Evolutionary conservation across 2,113 vertebrate genomes (phyloP), one percentile per base, ranked within the genome.

Genomic region (Peromyscus leucopus): DNA sequence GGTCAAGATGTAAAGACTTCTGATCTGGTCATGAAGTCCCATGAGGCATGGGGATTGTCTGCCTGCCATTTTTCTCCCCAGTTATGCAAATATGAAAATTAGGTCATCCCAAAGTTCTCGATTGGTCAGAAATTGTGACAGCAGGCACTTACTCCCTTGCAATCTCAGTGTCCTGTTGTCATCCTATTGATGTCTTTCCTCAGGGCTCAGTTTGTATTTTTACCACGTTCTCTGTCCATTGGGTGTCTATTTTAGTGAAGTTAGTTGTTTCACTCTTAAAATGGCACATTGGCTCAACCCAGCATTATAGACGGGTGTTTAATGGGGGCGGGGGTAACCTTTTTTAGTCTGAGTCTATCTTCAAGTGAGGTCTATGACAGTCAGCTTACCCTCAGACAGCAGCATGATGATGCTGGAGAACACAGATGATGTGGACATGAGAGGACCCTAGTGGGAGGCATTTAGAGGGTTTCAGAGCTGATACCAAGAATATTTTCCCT

Each of bases 201-300:
- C 12, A 16, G 36, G 31, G 91, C 95, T 93, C 46, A 59, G 2
- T 87, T 91, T 67, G 22, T 80, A 36, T 65, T 88, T 94, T 87
- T 71, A 65, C 74, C 42, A 2, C 46, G 4, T 31, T 79, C 28
- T 88, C 59, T 75, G 24, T 33, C 42, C 61, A 21, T 48, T 82
- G 78, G 9, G 67, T 89, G n/a, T 90, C 80, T 87, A 21, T 86
- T 90, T 85, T 91, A 24, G 28, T 74, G 55, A 90, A 55, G 85
- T 24, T 80, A 93, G 93, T 88, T 80, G 48, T 74, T 91, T 59
- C 92, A 19, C n/a, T 91, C 42, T 46, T 89, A 93, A 91, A 75
- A 42, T 51, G 59, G 71, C 39, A 28, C 17, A 12, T 91, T 94
- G n/a, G 71, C 92, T 72, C 80, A 59, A 65, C 28, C 83, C 1